Conservation (phyloP, 37 sponge, comb jelly and placozoan genomes). For the Cliona cf. orientalis region DNA sequence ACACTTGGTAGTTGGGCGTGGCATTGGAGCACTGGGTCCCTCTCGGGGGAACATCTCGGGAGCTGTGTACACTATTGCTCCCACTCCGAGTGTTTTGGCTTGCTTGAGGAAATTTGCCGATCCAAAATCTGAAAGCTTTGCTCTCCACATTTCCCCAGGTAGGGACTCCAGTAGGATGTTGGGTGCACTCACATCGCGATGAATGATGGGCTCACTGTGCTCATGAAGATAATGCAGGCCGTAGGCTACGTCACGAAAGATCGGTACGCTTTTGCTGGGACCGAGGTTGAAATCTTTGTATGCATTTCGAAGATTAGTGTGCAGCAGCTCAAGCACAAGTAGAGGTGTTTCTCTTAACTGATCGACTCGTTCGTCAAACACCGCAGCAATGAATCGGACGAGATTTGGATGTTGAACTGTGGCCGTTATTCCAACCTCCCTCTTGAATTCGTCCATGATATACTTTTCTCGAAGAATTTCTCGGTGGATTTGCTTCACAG, state of each 20-base stretch:
- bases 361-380: constrained; percentile 22
- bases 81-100: constrained; percentile 38
- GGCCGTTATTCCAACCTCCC: constrained; percentile 60
- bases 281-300: constrained; percentile 9
- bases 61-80: constrained; percentile 62
- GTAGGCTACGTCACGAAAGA: constrained; percentile 57
- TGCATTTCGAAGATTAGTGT: constrained; percentile 55
- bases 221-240: constrained; percentile 78
- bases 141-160: constrained; percentile 27
- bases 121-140: constrained; percentile 80
- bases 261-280: neutral
- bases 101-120: constrained; percentile 65
- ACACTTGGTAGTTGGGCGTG: constrained; percentile 70
- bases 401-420: constrained; percentile 67
- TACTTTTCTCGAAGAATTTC: constrained; percentile 15
- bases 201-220: constrained; percentile 66
- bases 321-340: constrained; percentile 73
- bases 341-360: constrained; percentile 11
- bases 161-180: constrained; percentile 64
- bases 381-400: constrained; percentile 67
- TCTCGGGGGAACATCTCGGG: constrained; percentile 59
- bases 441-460: constrained; percentile 21
- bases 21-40: neutral
- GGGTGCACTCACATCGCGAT: constrained; percentile 81
- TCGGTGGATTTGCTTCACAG: constrained; percentile 65